Evolutionary conservation across 1,140 invertebrate species (phyloP).

Genomic region (Tetramorium parvispinum): DNA sequence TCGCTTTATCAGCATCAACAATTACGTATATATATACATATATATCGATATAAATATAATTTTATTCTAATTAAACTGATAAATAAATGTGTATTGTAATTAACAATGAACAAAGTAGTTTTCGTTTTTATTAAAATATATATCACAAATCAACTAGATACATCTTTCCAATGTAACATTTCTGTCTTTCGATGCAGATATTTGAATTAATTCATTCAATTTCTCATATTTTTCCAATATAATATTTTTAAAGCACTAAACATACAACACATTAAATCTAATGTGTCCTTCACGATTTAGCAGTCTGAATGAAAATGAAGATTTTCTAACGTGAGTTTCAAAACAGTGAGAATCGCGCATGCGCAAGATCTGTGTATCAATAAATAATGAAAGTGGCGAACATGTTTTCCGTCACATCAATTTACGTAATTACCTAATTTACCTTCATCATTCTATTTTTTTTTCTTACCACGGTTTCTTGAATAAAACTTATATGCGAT

Average conservation of each 20-base stretch:
- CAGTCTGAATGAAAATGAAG: too few species aligned
- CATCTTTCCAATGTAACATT: neutral
- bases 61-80: neutral
- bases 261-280: neutral
- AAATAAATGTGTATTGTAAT: neutral
- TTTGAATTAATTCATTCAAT: neutral
- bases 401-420: neutral
- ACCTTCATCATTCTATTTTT: neutral
- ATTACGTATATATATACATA: neutral
- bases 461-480: neutral
- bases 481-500: neutral
- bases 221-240: neutral
- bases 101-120: neutral
- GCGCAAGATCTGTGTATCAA: neutral
- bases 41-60: neutral
- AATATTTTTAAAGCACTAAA: neutral
- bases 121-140: neutral
- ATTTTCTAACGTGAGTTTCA: neutral
- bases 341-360: neutral
- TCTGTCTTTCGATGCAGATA: neutral
- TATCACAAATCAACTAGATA: neutral
- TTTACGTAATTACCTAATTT: constrained; percentile 22
- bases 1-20: neutral
- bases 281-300: neutral
- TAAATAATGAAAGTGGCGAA: constrained; percentile 20